Conservation (phyloP, 2,113 vertebrate genomes). For the Recurvirostra avosetta region DNA sequence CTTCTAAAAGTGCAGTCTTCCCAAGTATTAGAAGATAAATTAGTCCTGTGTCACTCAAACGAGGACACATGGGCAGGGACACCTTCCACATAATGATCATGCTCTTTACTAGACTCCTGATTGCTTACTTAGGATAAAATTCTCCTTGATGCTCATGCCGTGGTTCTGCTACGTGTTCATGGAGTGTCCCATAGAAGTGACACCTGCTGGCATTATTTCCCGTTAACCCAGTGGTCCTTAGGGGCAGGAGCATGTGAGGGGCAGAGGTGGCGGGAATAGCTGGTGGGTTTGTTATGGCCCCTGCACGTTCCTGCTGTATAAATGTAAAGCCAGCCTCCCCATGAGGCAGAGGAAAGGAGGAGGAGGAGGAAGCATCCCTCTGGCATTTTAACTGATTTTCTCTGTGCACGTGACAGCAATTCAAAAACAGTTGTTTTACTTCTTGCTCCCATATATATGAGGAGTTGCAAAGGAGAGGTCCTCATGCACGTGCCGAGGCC, state of each 20-base stretch:
- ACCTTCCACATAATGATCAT: not conserved
- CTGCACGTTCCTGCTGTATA: not conserved
- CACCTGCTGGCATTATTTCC: not conserved
- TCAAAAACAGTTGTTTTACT: not conserved
- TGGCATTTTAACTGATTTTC: not conserved
- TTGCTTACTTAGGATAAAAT: not conserved
- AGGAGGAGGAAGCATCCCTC: not conserved
- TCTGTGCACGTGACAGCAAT: not conserved
- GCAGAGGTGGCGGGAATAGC: not conserved
- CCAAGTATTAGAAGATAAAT: too few species aligned
- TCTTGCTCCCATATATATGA: not conserved
- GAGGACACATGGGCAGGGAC: not conserved
- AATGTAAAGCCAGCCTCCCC: not conserved
- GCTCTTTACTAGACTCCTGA: not conserved
- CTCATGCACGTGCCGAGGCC: accelerated
- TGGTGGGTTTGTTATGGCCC: not conserved
- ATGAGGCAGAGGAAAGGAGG: not conserved
- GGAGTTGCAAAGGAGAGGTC: not conserved
- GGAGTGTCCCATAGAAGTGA: not conserved
- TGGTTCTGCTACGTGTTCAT: not conserved
- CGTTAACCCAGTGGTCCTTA: not conserved
- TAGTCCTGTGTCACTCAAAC: too few species aligned
- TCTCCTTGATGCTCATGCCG: not conserved
- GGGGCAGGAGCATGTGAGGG: not conserved
- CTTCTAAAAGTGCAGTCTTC: too few species aligned